Conservation (phyloP, 2,113 vertebrate genomes). For the Rallus limicola region DNA sequence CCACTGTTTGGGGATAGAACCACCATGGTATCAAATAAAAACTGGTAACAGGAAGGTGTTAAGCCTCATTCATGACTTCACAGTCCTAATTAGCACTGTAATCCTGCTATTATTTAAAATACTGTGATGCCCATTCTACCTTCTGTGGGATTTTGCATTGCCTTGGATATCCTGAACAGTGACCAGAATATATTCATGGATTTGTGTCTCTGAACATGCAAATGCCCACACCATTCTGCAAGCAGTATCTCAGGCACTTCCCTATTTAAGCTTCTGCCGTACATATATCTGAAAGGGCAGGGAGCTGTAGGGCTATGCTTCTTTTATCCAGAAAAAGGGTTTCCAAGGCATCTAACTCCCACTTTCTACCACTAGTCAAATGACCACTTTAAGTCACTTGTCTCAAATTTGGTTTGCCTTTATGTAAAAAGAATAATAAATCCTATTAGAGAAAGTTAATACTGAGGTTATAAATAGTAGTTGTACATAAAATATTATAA, state of each 20-base stretch:
- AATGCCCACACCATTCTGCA: rapidly evolving
- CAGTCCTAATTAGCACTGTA: background rate
- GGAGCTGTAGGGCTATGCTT: background rate
- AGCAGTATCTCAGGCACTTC: background rate
- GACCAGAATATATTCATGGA: background rate
- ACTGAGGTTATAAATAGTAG: background rate
- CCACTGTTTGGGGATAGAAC: too few species aligned
- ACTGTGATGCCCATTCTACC: rapidly evolving
- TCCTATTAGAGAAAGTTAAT: background rate
- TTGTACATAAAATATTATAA: background rate
- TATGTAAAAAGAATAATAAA: background rate
- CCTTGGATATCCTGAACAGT: background rate
- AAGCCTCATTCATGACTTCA: background rate
- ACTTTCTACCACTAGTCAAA: background rate
- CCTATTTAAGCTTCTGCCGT: background rate
- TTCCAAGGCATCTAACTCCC: background rate
- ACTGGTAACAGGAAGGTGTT: background rate
- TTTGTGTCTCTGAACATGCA: background rate
- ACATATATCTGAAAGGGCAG: background rate
- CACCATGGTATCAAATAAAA: background rate
- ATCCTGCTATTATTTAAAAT: background rate
- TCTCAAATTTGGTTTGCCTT: background rate
- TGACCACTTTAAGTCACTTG: background rate
- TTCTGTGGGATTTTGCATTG: background rate
- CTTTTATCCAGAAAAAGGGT: background rate